Evolutionary conservation across 2,113 vertebrate species (phyloP).

Genomic region (Perca flavescens): DNA sequence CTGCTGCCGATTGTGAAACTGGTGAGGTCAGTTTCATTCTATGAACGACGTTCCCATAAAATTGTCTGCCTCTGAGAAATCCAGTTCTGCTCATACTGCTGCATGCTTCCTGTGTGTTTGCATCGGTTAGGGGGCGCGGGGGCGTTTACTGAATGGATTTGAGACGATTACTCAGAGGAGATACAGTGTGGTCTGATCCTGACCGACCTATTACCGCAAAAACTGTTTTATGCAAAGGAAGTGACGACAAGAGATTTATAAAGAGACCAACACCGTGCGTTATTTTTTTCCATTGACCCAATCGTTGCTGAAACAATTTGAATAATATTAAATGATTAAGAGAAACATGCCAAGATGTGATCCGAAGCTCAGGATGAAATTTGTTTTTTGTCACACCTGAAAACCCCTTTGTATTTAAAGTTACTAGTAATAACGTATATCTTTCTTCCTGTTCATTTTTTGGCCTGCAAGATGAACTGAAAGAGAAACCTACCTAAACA

Average conservation of each 20-base stretch:
- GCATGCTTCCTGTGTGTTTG: slow-evolving; percentile 34
- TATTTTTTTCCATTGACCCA: not conserved
- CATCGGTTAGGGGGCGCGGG: not conserved
- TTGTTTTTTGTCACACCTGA: not conserved
- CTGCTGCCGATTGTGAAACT: not conserved
- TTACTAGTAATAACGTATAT: not conserved
- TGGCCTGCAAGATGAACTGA: slow-evolving; percentile 24
- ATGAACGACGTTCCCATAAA: not conserved
- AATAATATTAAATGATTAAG: not conserved
- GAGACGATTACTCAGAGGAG: slow-evolving; percentile 30
- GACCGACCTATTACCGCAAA: not conserved
- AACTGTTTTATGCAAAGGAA: not conserved
- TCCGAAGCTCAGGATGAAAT: not conserved
- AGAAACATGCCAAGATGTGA: not conserved
- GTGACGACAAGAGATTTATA: not conserved
- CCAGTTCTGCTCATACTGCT: not conserved
- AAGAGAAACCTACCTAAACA: slow-evolving; percentile 42
- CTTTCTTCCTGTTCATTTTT: not conserved
- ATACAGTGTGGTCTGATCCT: slow-evolving; percentile 5
- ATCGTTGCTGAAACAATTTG: not conserved
- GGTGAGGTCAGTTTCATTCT: not conserved
- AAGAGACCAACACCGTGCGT: not conserved
- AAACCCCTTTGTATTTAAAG: not conserved
- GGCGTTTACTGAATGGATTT: slow-evolving; percentile 1
- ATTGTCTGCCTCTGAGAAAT: not conserved